Base-by-base conservation (phyloP, 92 coral and sea anemone genomes). In the Phenganax stokvisi region DNA sequence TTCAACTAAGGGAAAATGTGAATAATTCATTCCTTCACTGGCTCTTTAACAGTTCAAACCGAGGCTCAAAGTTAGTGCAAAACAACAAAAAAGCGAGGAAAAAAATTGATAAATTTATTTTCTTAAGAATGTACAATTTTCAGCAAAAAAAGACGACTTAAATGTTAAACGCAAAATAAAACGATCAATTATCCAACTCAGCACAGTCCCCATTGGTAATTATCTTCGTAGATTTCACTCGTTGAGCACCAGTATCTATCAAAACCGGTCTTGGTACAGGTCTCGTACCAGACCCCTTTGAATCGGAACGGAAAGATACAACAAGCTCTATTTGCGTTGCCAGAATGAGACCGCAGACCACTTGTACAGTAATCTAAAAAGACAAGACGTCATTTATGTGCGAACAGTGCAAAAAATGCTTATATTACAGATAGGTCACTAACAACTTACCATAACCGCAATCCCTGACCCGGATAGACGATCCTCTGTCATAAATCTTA, bases 221-320 rank as follows among this genome's bases (percentile, higher is more conserved):
- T 81, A 16, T 13, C 76, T 6, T 83, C 80, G 82, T 74, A 86
- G 59, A 81, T 52, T 7, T 57, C 53, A 0, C 85, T 74, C 2
- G 85, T 86, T 55, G 85, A 56, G 30, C 88, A 86, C 88, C 88
- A 86, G 67, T 64, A 81, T 16, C 25, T 53, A 69, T 27, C 30
- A 15, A 53, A 81, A 25, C 85, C 85, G 6, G 69, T 55, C 56
- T 86, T 86, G 13, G 88, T 86, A 28, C 88, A 86, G 12, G 59
- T 51, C 52, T 86, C 62, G 73, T 74, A 81, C 66, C 53, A 55
- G 17, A 72, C 82, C 59, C 77, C 85, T 56, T 78, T 76, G 75
- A 54, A 86, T 56, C 0, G 64, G 54, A 86, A 86, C 3, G 88
- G 88, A 51, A 86, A 86, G 37, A 81, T 85, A 47, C 88, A 86